These are phyloP conservation scores for Lasioglossum pauxillum DNA, from an alignment of 2,888 invertebrate species.

Conservation along the genomic window DNA sequence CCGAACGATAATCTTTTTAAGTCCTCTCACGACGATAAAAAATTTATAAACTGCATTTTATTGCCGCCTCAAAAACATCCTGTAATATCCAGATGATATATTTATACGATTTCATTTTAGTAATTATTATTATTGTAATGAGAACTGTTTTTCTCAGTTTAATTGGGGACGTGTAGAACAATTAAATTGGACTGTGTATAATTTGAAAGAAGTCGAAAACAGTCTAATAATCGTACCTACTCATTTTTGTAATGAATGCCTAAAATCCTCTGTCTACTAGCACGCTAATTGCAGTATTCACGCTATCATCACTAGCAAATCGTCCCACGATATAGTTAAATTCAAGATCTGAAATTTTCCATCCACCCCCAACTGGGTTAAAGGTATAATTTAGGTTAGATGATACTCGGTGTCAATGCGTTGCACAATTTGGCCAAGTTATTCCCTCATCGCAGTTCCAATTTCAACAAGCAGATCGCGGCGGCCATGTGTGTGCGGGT, in stretches of 20 bases:
- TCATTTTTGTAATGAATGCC: no score
- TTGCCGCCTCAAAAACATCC: neutral
- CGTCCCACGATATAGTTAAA: neutral
- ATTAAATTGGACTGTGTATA: neutral
- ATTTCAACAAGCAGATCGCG: slow-evolving; percentile 23
- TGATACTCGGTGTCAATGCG: neutral
- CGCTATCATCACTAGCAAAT: neutral
- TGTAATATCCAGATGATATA: neutral
- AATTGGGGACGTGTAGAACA: neutral
- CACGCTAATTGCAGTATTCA: no score
- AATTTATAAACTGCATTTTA: neutral
- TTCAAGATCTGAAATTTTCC: neutral
- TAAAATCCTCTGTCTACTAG: no score
- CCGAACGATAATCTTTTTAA: neutral
- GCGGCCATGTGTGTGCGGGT: neutral
- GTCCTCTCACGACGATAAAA: neutral
- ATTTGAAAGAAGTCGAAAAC: no score
- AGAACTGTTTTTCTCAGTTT: neutral
- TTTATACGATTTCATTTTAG: neutral
- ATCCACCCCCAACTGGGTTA: neutral
- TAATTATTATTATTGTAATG: neutral
- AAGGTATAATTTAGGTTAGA: neutral
- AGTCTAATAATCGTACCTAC: no score
- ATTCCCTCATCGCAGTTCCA: slow-evolving; percentile 2
- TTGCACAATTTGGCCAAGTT: slow-evolving; percentile 7